Evolutionary conservation across 2,888 invertebrate genomes (phyloP), one percentile per base, ranked within the genome.

Genomic region (Panorpa germanica): DNA sequence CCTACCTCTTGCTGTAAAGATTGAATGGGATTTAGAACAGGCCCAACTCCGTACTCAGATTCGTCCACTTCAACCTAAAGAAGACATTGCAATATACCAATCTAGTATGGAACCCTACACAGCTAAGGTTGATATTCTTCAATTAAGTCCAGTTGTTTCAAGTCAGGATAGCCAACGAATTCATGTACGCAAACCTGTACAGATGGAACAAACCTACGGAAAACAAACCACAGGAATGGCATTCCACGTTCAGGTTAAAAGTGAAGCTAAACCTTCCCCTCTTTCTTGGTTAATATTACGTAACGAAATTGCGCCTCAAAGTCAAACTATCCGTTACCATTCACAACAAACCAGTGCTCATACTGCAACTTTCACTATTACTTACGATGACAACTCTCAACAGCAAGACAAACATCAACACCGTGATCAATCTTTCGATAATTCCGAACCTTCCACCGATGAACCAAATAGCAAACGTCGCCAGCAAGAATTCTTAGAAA

Each of bases 61-160:
- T 4, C 52, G 59, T 36, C 61, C 67, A 2, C 45, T 59, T 6
- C 49, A 58, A 29, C 50, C 57, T 7, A 57, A 64, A 15, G 52
- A 63, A 36, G 56, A 63, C 20, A 49, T 53, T 11, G 61, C 57
- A 15, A 39, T 71, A 8, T 45, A 62, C 26, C 70, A 74, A 42
- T 61, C 55, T 49, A 69, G 68, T 42, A 59, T 63, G 2, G 59
- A 62, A 55, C 76, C 77, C 5, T 77, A 67, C 50, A 68, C 68
- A 9, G 50, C 67, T 2, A 57, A 52, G 38, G 59, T 64, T 41
- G 59, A 69, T 40, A 62, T 69, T 39, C 55, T 65, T 26, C 49
- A 55, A 10, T 45, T 67, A 25, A 50, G 58, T 26, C 62, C 72
- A 4, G 47, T 62, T 14, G 31, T n/a, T 57, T 59, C 2, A 36